Base-by-base conservation (phyloP, 2,797 vertebrate genomes). In the Pampus argenteus region DNA sequence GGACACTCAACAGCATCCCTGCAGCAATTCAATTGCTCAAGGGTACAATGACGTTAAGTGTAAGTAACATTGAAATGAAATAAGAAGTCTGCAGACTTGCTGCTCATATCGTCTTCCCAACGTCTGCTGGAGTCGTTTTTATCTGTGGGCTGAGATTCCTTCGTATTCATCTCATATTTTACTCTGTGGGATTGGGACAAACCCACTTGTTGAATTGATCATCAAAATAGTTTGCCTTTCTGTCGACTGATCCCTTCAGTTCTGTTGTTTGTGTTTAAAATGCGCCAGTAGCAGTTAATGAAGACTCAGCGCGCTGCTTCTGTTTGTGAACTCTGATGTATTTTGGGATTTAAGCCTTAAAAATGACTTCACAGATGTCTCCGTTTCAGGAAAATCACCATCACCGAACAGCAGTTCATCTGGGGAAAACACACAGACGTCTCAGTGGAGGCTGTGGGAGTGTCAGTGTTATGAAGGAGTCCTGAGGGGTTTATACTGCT, bases 401-500 rank as follows among this genome's bases (percentile, higher is more conserved):
- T 23, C n/a, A 31, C 38, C 74, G 68, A 66, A 61, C 28, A 48
- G 36, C 25, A 8, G 26, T 29, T 71, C 10, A 23, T 71, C n/a
- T 76, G 71, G 70, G 78, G 17, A 17, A 2, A n/a, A 67, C 20
- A 50, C 45, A 58, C 44, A 25, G 11, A 5, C 3, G 66, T 62
- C 61, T 67, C 71, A 13, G 48, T 9, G 48, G 74, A 60, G 63
- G 55, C 57, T 28, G 65, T 26, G 45, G n/a, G 47, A 11, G 22
- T 61, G 71, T 71, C 23, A 22, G 15, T 55, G 60, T 64, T 68
- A 26, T 56, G 51, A 81, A 78, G 77, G 56, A 60, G 45, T 60
- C 70, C 81, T 49, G 45, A 51, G 59, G 81, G 61, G 5, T 52
- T 52, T 70, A 10, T 52, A 61, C 73, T 66, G n/a, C 76, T 61